Evolutionary conservation across 2,797 vertebrate genomes (phyloP), one percentile per base, ranked within the genome.

Genomic region (Naso thynnoides): DNA sequence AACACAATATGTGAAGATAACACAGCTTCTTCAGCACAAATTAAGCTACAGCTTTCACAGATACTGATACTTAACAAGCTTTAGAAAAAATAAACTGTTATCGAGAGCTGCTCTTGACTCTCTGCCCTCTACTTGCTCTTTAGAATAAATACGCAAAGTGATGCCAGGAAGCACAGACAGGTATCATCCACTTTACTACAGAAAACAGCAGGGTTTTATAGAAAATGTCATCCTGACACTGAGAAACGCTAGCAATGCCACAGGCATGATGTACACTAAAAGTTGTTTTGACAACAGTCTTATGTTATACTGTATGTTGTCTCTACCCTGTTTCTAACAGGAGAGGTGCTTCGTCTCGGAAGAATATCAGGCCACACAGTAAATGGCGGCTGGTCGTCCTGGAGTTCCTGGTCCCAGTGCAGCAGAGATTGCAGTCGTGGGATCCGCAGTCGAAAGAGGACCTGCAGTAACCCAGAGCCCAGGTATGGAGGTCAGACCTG

Each of bases 361-460:
- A 93, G 95, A 50, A 95, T 96, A 66, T 95, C 96, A 0, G 94
- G 96, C 44, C 96, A 97, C 82, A 95, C 95, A 0, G 90, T 98
- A 59, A 98, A 98, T 0, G 97, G 98, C 0, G 98, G 95, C 27
- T 99, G 98, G 98, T 96, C 98, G 0, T 86, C 95, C 21, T 99
- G 98, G 98, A 94, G 94, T 0, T 93, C 97, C 0, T 99, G 98
- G 98, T 96, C 96, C 0, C 97, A 99, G 89, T 99, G 98, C 88
- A 99, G 97, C 73, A 94, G 97, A 7, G 98, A 99, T 90, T 99
- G 98, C 83, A 98, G 96, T 62, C 88, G 97, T 26, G 98, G 98
- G 0, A 96, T 99, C 73, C 95, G 97, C 55, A 98, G 94, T 73
- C 94, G 97, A 33, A 98, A 97, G 89, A 95, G 98, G 2, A 94